phyloP scores from a whole-genome alignment of 2,797 vertebrate genomes.

The Coranthus polyacanthus region DNA sequence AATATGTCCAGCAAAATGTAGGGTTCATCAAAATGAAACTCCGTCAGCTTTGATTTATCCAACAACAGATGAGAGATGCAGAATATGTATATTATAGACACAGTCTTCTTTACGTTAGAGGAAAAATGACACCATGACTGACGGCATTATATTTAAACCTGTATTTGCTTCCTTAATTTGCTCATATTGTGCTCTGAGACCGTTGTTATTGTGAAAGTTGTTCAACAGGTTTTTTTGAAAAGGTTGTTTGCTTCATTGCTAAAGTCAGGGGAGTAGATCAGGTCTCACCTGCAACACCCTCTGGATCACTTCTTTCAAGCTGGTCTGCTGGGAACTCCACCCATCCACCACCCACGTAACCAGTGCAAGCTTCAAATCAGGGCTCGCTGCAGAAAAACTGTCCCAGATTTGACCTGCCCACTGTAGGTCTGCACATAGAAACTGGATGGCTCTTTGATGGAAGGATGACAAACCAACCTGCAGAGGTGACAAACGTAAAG shows the following conservation, averaged over 20 bases:
- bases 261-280: slow-evolving; percentile 1
- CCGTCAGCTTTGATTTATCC: slow-evolving; percentile 28
- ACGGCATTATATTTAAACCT: slow-evolving; percentile 35
- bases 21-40: slow-evolving; percentile 31
- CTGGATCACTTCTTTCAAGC: slow-evolving; percentile 68
- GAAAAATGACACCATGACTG: slow-evolving; percentile 6
- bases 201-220: slow-evolving; percentile 22
- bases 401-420: slow-evolving; percentile 74
- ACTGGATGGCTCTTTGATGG: slow-evolving; percentile 80
- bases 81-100: slow-evolving; percentile 46
- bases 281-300: slow-evolving; percentile 83
- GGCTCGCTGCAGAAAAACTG: slow-evolving; percentile 66
- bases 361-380: slow-evolving; percentile 79
- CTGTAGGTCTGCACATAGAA: slow-evolving; percentile 78
- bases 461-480: slow-evolving; percentile 89
- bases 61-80: no score
- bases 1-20: slow-evolving; percentile 12
- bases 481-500: slow-evolving; percentile 12
- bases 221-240: slow-evolving; percentile 32
- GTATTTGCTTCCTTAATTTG: slow-evolving; percentile 53
- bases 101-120: slow-evolving; percentile 35
- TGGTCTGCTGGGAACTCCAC: slow-evolving; percentile 35
- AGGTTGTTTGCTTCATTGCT: slow-evolving; percentile 19
- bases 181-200: slow-evolving; percentile 61
- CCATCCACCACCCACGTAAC: slow-evolving; percentile 80